Conservation (phyloP, 2,888 invertebrate species). For the Hyposoter dolosus region DNA sequence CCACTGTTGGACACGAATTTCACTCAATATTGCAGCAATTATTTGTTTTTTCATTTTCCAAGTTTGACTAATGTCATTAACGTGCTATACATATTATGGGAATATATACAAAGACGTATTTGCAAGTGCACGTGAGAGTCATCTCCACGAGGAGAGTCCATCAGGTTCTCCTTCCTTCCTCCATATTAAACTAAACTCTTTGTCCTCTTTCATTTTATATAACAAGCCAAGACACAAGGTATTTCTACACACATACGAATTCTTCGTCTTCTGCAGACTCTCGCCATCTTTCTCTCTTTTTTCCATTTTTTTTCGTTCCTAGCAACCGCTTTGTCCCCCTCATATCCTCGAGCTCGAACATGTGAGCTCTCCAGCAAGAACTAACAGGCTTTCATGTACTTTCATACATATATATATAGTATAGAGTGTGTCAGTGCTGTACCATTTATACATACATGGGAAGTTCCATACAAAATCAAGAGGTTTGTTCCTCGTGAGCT, state of each 20-base stretch:
- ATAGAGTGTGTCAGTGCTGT: constrained; percentile 25
- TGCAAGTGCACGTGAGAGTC: constrained; percentile 54
- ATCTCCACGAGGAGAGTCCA: constrained; percentile 31
- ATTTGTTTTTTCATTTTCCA: background rate
- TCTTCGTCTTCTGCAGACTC: constrained; percentile 41
- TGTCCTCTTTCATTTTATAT: constrained; percentile 64
- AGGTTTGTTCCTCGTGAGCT: background rate
- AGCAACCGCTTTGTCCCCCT: constrained; percentile 58
- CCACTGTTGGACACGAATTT: background rate
- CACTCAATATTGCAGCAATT: background rate
- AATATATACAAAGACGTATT: background rate
- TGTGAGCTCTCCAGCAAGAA: constrained; percentile 60
- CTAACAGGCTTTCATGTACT: constrained; percentile 63
- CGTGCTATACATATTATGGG: background rate
- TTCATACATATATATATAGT: constrained; percentile 29
- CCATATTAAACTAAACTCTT: constrained; percentile 42
- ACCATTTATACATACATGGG: constrained; percentile 29
- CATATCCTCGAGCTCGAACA: constrained; percentile 50
- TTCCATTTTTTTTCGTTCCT: constrained; percentile 36
- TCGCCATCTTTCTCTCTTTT: constrained; percentile 36
- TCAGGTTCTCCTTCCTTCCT: constrained; percentile 53
- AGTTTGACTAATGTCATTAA: background rate
- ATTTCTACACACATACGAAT: constrained; percentile 24
- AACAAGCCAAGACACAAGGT: constrained; percentile 44
- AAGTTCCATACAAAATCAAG: background rate